phyloP scores from a whole-genome alignment of 2,888 invertebrate genomes.

The Scaptomyza cyrtandrae region DNA sequence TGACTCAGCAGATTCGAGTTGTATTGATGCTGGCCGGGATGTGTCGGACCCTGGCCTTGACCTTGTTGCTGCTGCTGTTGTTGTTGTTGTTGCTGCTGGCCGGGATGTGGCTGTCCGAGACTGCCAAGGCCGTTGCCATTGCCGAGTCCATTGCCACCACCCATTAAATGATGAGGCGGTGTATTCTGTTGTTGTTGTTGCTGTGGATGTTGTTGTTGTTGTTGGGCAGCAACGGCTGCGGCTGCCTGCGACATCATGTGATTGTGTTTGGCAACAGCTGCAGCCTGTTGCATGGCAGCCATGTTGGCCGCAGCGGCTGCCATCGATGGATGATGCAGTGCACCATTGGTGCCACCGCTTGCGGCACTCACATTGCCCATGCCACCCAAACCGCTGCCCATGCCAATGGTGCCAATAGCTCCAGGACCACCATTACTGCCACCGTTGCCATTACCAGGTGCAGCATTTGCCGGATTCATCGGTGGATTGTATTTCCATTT shows the following conservation, averaged over 20 bases:
- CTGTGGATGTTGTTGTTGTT: constrained; percentile 85
- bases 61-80: constrained; percentile 50
- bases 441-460: constrained; percentile 82
- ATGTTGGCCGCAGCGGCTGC: constrained; percentile 81
- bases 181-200: constrained; percentile 86
- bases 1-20: constrained; percentile 84
- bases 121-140: constrained; percentile 86
- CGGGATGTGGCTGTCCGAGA: constrained; percentile 85
- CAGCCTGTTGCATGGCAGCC: constrained; percentile 83
- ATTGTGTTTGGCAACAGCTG: constrained; percentile 82
- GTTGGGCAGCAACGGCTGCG: constrained; percentile 81
- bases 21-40: constrained; percentile 78
- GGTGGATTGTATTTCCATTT: constrained; percentile 92
- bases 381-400: constrained; percentile 83
- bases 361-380: constrained; percentile 77
- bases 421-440: constrained; percentile 84
- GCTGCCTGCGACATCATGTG: constrained; percentile 83
- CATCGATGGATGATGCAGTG: constrained; percentile 82
- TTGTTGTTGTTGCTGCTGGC: constrained; percentile 84
- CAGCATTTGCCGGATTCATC: constrained; percentile 83
- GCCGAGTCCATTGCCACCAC: constrained; percentile 79
- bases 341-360: constrained; percentile 81
- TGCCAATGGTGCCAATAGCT: constrained; percentile 84
- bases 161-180: constrained; percentile 85
- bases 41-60: constrained; percentile 40